Base-by-base conservation (phyloP, 2,797 vertebrate genomes). In the Aphelocoma californica region DNA sequence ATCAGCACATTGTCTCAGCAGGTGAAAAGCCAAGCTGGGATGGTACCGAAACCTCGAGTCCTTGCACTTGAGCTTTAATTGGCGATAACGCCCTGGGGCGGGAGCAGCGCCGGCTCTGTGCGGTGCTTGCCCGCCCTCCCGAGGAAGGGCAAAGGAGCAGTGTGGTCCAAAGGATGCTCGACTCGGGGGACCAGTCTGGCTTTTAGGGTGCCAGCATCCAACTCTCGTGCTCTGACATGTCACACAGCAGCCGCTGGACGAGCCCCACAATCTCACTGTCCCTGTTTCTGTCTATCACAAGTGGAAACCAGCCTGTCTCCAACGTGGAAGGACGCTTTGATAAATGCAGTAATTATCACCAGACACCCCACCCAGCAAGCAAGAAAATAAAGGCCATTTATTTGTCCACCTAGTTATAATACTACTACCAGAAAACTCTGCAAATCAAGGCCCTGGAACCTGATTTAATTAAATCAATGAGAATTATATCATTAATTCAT, bases 331-430 rank as follows among this genome's bases (percentile, higher is more conserved):
- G 42, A 60, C 0, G 2, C 45, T 66, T 71, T 95, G 90, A 93
- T 90, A 87, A 95, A 95, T 18, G 67, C 48, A 15, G 25, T 80
- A 58, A 91, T 92, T 84, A 88, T 6, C 56, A 31, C 45, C 78
- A 89, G 56, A 44, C 74, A 93, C 73, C 40, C 71, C 81, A 75
- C 67, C 86, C 71, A 64, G 70, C 78, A 66, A 64, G 57, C 5
- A 54, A 75, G 73, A 79, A 58, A 70, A 89, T 12, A 91, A 51
- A 95, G 56, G 51, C 29, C 40, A 73, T 67, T 88, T 65, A 62
- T 90, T 84, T 66, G 21, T 77, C 62, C 81, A n/a, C 51, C 72
- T 24, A 58, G 70, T 61, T 84, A 38, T 21, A 65, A 75, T 90
- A 48, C 51, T 16, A 56, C 80, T 10, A 32, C 36, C 42, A 92